Evolutionary conservation across 2,888 invertebrate genomes (phyloP).

Genomic region (Drosophila glabriapex): DNA sequence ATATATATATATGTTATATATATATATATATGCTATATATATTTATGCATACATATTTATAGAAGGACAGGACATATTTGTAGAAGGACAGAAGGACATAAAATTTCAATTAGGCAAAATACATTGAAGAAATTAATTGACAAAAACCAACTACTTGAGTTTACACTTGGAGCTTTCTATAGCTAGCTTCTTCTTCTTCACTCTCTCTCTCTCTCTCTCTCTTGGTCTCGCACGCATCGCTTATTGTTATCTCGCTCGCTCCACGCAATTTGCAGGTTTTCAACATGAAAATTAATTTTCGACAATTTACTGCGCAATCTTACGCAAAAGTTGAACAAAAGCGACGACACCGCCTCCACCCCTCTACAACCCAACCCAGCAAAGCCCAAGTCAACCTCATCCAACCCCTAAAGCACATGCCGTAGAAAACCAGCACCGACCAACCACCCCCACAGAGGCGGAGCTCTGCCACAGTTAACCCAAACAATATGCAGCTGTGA

Average conservation of each 20-base stretch:
- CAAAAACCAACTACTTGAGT: slow-evolving; percentile 70
- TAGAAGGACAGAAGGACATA: slow-evolving; percentile 48
- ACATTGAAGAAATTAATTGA: slow-evolving; percentile 83
- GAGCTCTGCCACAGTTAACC: slow-evolving; percentile 51
- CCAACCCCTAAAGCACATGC: not conserved
- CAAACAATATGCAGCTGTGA: slow-evolving; percentile 76
- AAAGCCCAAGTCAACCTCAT: not conserved
- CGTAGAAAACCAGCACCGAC: not conserved
- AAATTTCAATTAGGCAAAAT: slow-evolving; percentile 83
- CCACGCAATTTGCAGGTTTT: slow-evolving; percentile 77
- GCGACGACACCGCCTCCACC: slow-evolving; percentile 46
- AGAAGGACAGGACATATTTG: slow-evolving; percentile 48
- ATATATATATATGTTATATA: not conserved
- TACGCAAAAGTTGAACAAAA: slow-evolving; percentile 82
- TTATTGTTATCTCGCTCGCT: slow-evolving; percentile 44
- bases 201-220: slow-evolving; percentile 7
- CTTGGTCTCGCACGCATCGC: not conserved
- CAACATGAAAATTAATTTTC: slow-evolving; percentile 83
- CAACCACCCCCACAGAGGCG: slow-evolving; percentile 1
- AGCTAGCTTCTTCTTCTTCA: not conserved
- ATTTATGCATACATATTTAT: not conserved
- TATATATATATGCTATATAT: not conserved
- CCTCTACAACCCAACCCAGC: not conserved
- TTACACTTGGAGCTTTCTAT: slow-evolving; percentile 32
- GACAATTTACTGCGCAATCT: slow-evolving; percentile 83